Base-by-base conservation (phyloP, 2,888 invertebrate genomes). In the Eledona agricola region DNA sequence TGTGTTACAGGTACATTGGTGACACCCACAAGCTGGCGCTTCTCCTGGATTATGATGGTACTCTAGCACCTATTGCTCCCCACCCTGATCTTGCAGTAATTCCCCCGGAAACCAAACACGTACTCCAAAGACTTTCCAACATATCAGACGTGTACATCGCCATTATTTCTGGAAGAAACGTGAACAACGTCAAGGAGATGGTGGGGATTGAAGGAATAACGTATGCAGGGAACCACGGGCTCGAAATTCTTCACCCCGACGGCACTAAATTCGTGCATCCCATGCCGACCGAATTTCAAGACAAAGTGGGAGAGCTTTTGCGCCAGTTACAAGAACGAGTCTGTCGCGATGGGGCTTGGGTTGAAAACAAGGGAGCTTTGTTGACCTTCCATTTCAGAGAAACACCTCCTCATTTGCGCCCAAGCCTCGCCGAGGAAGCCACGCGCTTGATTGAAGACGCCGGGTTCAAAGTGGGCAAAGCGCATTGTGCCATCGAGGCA, bases 211-310 rank as follows among this genome's bases (percentile, higher is more conserved):
- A 92, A 62, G 90, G 91, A 52, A 90, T 93, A 51, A 93, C 93
- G 0, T 93, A 93, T 71, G 93, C 93, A 0, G 93, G 93, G 17
- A 93, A 89, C 75, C 93, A 93, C 69, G 93, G 93, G 0, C 73
- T 93, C 53, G 93, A 93, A 78, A 93, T 93, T 67, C 75, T 93
- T 5, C 93, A 93, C 74, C 92, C 93, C 0, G 93, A 93, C 68
- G 93, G 93, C 45, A 92, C 90, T 68, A 91, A 89, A 76, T 93
- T 93, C 71, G 90, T 92, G 0, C 93, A 93, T 75, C 93, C 93
- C 0, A 92, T 93, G 90, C 93, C 93, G 0, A 83, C 86, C 58
- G 90, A 91, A 67, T 86, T 87, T 62, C 89, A 91, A 66, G 87
- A 85, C 57, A 90, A 90, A 75, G 90, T 91, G 19, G 87, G 85